These are phyloP conservation scores for Trachops cirrhosus DNA, from an alignment of 2,797 vertebrate species.

Conservation along the genomic window DNA sequence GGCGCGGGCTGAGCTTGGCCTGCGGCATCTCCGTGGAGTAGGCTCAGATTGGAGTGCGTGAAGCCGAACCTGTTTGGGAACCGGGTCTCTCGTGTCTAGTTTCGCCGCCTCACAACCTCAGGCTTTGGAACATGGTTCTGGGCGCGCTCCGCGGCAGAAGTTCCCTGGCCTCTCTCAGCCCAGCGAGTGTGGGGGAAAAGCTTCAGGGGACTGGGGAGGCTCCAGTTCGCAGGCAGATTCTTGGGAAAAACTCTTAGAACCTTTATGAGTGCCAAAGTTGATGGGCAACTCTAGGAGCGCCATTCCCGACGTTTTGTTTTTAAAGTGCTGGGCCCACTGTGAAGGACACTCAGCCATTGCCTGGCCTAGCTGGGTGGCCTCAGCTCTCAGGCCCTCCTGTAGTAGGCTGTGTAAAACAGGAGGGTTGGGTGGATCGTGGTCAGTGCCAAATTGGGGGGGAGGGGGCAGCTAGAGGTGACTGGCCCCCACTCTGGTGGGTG, in stretches of 20 bases:
- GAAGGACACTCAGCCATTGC: neutral
- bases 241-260: neutral
- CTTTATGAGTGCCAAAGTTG: neutral
- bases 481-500: neutral
- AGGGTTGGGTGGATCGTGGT: neutral
- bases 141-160: neutral
- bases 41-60: neutral
- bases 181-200: neutral
- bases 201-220: neutral
- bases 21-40: neutral
- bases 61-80: neutral
- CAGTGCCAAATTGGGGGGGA: rapidly evolving
- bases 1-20: neutral
- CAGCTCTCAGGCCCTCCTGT: neutral
- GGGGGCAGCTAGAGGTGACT: neutral
- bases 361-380: neutral
- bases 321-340: neutral
- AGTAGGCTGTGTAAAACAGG: neutral
- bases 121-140: neutral
- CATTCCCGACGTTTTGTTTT: neutral
- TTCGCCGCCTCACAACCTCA: neutral
- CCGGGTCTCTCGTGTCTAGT: neutral
- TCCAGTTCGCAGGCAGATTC: neutral
- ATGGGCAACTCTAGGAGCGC: neutral
- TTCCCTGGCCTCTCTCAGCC: neutral